These are phyloP conservation scores for Calycopis cecrops DNA, from an alignment of 1,140 invertebrate genomes.

Conservation along the genomic window DNA sequence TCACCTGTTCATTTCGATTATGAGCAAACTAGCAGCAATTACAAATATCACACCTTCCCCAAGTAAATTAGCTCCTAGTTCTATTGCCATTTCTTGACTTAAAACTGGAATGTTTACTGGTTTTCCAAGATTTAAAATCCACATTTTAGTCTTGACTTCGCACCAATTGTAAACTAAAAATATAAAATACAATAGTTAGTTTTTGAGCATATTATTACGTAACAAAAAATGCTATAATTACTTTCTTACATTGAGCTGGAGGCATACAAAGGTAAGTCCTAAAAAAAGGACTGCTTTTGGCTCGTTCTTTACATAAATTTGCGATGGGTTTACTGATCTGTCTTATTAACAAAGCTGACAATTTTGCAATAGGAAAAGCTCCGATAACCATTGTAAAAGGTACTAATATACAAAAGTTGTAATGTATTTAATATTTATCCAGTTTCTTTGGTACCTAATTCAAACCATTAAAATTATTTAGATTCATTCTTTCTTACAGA, in stretches of 20 bases:
- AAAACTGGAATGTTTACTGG: slow-evolving; percentile 91
- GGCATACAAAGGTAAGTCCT: slow-evolving; percentile 96
- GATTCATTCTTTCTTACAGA: no score
- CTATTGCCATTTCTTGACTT: slow-evolving; percentile 95
- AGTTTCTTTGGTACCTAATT: no score
- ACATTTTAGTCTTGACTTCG: slow-evolving; percentile 95
- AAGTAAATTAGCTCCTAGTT: slow-evolving; percentile 93
- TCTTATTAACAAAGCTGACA: no score
- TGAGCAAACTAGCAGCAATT: slow-evolving; percentile 85
- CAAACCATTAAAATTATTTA: no score
- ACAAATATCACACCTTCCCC: slow-evolving; percentile 94
- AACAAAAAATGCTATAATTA: slow-evolving; percentile 1
- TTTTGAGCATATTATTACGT: neutral
- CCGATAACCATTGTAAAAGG: no score
- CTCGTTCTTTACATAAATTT: slow-evolving; percentile 88
- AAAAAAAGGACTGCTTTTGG: slow-evolving; percentile 92
- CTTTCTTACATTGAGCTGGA: slow-evolving; percentile 92
- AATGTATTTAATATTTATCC: no score
- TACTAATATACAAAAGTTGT: no score
- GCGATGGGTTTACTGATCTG: slow-evolving; percentile 97
- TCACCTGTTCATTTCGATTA: slow-evolving; percentile 88
- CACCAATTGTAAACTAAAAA: slow-evolving; percentile 97
- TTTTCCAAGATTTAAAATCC: slow-evolving; percentile 93
- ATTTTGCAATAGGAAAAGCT: no score
- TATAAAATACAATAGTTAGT: slow-evolving; percentile 34